These are phyloP conservation scores for Drosophila algonquin DNA, from an alignment of 2,888 invertebrate species.

Conservation along the genomic window DNA sequence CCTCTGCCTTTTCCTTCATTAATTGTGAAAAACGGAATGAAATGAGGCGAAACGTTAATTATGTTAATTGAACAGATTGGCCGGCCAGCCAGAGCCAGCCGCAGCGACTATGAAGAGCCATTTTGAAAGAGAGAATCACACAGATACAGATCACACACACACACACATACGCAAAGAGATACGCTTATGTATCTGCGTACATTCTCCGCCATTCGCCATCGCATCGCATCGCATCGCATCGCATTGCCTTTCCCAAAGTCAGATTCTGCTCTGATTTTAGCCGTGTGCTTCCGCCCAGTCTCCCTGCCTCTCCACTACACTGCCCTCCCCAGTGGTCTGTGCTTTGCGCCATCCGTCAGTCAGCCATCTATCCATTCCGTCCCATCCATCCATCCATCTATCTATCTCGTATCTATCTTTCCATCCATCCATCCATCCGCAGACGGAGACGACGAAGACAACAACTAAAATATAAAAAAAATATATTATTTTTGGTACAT, in stretches of 20 bases:
- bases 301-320: slow-evolving; percentile 15
- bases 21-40: slow-evolving; percentile 61
- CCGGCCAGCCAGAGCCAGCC: slow-evolving; percentile 9
- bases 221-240: no score
- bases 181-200: slow-evolving; percentile 20
- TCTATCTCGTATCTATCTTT: slow-evolving; percentile 27
- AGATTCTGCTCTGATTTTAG: slow-evolving; percentile 32
- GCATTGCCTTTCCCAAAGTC: slow-evolving; percentile 29
- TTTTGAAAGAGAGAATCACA: slow-evolving; percentile 53
- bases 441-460: slow-evolving; percentile 56
- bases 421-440: slow-evolving; percentile 48
- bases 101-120: slow-evolving; percentile 56
- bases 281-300: slow-evolving; percentile 11
- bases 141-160: slow-evolving; percentile 2
- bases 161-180: background rate
- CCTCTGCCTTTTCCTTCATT: slow-evolving; percentile 53
- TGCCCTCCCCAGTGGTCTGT: slow-evolving; percentile 32
- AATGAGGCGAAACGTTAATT: slow-evolving; percentile 60
- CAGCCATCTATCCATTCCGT: slow-evolving; percentile 2
- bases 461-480: slow-evolving; percentile 25
- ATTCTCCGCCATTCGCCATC: slow-evolving; percentile 12
- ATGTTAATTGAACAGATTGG: slow-evolving; percentile 69
- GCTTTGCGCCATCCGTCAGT: slow-evolving; percentile 10
- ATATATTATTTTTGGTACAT: slow-evolving; percentile 72
- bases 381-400: slow-evolving; percentile 37